Evolutionary conservation across 1,140 invertebrate species (phyloP), one percentile per base, ranked within the genome.

Genomic region (Neodiprion virginianus): DNA sequence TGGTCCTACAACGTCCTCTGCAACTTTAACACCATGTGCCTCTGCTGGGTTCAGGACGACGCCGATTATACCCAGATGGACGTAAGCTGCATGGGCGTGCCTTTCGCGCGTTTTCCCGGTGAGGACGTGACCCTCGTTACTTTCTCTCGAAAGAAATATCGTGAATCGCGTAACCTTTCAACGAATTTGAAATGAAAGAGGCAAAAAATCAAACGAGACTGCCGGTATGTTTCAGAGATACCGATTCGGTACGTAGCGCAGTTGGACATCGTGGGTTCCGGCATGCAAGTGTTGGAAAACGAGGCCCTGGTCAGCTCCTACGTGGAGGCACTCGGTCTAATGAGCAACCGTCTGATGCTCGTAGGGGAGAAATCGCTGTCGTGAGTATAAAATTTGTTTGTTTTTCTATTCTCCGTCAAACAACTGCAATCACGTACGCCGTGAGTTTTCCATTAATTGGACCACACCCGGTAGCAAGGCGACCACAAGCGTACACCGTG

Each of bases 41-140:
- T 91, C 74, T 92, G 92, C 78, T 91, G 90, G 83, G 84, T 91
- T 0, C 85, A 90, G 75, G 89, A 89, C 75, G 89, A 91, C 71
- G 86, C 87, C 47, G 90, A 90, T 76, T 89, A 86, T 67, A 90
- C 89, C 7, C 87, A 91, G 79, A 89, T 90, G 87, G 91, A 93
- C 77, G 91, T 93, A 77, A 91, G 89, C 80, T 93, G 92, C 80
- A 88, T 92, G 76, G 91, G 91, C 75, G 91, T 92, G 72, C 88
- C 90, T 61, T 90, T 93, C 61, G 90, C 90, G 67, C 90, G 89
- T 83, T 90, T 92, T 83, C 91, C 92, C 80, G 91, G 91, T 92
- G 82, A 80, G 83, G 77, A 28, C 17, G 23, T 21, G 48, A 66
- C 23, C 21, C n/a, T 40, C 17, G 65, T 73, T 21, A 73, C 21